phyloP scores from a whole-genome alignment of 2,113 vertebrate genomes.

The Ia io region DNA sequence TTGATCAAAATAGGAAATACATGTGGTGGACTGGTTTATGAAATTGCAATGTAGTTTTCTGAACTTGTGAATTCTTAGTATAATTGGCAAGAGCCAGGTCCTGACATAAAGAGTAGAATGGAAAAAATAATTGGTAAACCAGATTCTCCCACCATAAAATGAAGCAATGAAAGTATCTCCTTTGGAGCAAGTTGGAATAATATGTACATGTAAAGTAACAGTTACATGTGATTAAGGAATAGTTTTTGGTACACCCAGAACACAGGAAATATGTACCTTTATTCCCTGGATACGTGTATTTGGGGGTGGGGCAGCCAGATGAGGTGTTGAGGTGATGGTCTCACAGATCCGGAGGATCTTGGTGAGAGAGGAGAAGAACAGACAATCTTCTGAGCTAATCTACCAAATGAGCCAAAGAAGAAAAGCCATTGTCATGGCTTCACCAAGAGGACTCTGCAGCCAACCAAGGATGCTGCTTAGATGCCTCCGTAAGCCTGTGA shows the following conservation, averaged over 20 bases:
- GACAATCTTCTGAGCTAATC: neutral
- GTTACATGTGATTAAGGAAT: neutral
- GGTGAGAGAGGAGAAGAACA: neutral
- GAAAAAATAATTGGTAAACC: neutral
- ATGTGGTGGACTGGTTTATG: neutral
- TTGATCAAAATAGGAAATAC: neutral
- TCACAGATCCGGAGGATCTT: neutral
- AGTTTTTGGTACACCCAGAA: neutral
- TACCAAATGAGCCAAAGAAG: neutral
- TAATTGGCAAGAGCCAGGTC: neutral
- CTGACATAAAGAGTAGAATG: neutral
- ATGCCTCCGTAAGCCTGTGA: neutral
- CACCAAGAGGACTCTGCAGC: neutral
- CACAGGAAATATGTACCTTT: neutral
- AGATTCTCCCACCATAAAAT: neutral
- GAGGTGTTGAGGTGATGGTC: neutral
- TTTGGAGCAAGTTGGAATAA: neutral
- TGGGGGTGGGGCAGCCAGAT: neutral
- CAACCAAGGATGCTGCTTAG: neutral
- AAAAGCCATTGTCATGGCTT: neutral
- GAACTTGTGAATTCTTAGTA: neutral
- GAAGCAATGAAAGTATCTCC: neutral
- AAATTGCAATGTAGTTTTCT: neutral
- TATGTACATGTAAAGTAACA: neutral
- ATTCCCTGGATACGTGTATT: neutral